These are phyloP conservation scores for Chymomyza costata DNA, from an alignment of 1,140 invertebrate species.

Conservation along the genomic window DNA sequence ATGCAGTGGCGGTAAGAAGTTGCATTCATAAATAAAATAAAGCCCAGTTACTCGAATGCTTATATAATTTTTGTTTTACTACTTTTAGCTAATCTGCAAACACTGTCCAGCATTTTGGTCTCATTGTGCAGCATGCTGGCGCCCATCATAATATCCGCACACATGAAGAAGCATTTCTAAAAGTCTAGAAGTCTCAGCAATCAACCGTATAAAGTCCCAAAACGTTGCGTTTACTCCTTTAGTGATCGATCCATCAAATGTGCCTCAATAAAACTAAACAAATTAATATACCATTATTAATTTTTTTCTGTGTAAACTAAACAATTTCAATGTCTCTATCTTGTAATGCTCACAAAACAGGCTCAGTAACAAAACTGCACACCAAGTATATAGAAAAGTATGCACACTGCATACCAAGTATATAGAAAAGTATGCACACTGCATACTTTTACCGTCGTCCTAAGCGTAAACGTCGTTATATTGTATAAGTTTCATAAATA, in stretches of 20 bases:
- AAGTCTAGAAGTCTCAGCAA: conserved; percentile 28
- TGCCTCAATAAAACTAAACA: conserved; percentile 57
- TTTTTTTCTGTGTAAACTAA: not conserved
- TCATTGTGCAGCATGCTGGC: conserved; percentile 42
- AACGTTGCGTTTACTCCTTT: conserved; percentile 41
- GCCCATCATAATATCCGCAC: conserved; percentile 48
- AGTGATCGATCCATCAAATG: conserved; percentile 66
- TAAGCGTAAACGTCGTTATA: conserved; percentile 50
- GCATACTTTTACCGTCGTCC: conserved; percentile 26
- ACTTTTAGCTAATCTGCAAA: conserved; percentile 38
- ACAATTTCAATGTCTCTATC: not conserved
- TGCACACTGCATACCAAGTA: not conserved
- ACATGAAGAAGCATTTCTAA: conserved; percentile 57
- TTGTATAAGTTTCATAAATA: conserved; percentile 66
- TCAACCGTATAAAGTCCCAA: conserved; percentile 19
- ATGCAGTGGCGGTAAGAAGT: conserved; percentile 76
- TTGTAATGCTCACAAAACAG: conserved; percentile 7
- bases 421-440: conserved; percentile 10
- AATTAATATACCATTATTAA: conserved; percentile 8
- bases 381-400: conserved; percentile 6
- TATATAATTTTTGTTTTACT: not conserved
- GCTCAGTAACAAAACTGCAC: conserved; percentile 14
- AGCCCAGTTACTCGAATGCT: not conserved
- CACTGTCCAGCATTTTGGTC: conserved; percentile 37
- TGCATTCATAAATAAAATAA: not conserved